Conservation (phyloP, 2,113 vertebrate genomes). For the Puntigrus tetrazona region DNA sequence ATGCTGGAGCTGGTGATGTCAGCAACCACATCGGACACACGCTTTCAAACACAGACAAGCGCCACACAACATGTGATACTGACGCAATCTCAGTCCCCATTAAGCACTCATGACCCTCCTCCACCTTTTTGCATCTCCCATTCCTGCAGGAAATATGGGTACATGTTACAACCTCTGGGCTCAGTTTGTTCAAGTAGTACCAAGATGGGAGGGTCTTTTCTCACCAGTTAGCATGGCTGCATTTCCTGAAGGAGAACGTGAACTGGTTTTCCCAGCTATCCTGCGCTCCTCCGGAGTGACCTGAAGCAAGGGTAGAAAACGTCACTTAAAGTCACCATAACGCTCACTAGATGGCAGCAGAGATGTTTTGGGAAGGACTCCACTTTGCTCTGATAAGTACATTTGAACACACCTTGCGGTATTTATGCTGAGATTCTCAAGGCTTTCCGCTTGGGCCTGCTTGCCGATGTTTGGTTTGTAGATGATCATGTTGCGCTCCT, state of each 20-base stretch:
- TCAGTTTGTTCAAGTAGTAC: not conserved
- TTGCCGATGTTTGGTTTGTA: slow-evolving; percentile 97
- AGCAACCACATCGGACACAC: slow-evolving; percentile 86
- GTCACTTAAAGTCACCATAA: not conserved
- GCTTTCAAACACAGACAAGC: slow-evolving; percentile 94
- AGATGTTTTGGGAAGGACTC: not conserved
- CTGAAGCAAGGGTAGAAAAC: slow-evolving; percentile 67
- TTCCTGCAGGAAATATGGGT: slow-evolving; percentile 75
- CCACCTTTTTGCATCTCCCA: slow-evolving; percentile 85
- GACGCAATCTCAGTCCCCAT: slow-evolving; percentile 91
- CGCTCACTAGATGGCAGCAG: slow-evolving; percentile 17
- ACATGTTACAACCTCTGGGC: not conserved
- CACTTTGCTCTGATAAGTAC: too few species aligned
- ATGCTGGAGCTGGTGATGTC: slow-evolving; percentile 90
- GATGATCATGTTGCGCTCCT: slow-evolving; percentile 83
- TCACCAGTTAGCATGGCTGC: slow-evolving; percentile 90
- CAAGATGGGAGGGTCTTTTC: slow-evolving; percentile 46
- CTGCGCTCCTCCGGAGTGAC: slow-evolving; percentile 80
- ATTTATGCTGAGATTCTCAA: slow-evolving; percentile 87
- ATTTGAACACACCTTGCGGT: slow-evolving; percentile 77
- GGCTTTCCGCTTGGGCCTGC: slow-evolving; percentile 85
- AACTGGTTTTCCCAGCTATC: slow-evolving; percentile 89
- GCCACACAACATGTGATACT: slow-evolving; percentile 95
- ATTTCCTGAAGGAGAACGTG: slow-evolving; percentile 85
- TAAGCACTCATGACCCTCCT: slow-evolving; percentile 89